Percentiles rank a stretch among this genome's conserved stretches.
These are phyloP conservation scores for Phaedon cochleariae DNA, from an alignment of 2,888 invertebrate species.

Conservation along the genomic window DNA sequence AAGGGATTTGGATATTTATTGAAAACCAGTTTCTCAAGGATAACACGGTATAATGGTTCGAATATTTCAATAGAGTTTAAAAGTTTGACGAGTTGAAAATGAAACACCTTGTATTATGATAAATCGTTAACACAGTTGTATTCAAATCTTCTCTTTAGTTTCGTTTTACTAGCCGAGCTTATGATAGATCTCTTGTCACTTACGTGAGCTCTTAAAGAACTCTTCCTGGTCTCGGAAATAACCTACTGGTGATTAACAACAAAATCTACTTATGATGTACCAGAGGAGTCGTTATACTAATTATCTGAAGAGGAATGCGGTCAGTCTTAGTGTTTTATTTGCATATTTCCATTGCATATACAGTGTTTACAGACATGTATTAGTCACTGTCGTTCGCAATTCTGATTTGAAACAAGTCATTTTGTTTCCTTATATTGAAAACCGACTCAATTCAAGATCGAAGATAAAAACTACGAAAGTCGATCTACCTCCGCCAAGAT, in stretches of 20 bases:
- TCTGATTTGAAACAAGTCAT: too few relatives aligned
- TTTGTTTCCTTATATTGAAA: neutral
- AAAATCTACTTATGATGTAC: conserved; percentile 9
- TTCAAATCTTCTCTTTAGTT: neutral
- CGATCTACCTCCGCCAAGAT: too few relatives aligned
- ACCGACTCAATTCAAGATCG: too few relatives aligned
- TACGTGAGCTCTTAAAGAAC: conserved; percentile 5
- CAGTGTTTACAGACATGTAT: too few relatives aligned
- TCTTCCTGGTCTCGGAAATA: conserved; percentile 31
- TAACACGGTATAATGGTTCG: too few relatives aligned
- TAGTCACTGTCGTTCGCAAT: too few relatives aligned
- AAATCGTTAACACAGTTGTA: neutral
- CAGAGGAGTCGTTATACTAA: conserved; percentile 16
- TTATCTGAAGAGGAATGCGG: conserved; percentile 20
- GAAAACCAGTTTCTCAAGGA: too few relatives aligned
- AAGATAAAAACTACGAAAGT: too few relatives aligned
- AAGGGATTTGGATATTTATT: too few relatives aligned
- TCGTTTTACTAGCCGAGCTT: neutral
- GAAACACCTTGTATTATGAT: neutral
- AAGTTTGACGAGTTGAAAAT: too few relatives aligned
- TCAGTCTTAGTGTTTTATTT: conserved; percentile 13
- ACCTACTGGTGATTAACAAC: conserved; percentile 21
- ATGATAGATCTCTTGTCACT: conserved; percentile 18
- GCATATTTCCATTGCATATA: conserved; percentile 13
- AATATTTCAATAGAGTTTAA: too few relatives aligned